These are phyloP conservation scores for Muscina levida DNA, from an alignment of 2,888 invertebrate species.

Conservation along the genomic window DNA sequence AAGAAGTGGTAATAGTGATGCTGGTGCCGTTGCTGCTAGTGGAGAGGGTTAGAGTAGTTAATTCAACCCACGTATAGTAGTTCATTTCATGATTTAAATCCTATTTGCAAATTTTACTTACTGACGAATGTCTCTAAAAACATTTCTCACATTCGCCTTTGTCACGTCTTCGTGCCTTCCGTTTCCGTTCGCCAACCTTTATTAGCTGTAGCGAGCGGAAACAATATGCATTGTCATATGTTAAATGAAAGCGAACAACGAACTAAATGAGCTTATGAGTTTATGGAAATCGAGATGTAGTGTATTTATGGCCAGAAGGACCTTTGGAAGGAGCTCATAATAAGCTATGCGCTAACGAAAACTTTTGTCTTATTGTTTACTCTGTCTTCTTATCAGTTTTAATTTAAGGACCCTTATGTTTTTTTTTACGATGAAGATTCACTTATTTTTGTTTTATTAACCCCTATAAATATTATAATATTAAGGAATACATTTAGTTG, in stretches of 20 bases:
- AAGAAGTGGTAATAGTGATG: background rate
- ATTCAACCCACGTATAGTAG: background rate
- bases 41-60: background rate
- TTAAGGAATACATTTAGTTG: slow-evolving; percentile 9
- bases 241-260: slow-evolving; percentile 55
- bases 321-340: too few species aligned
- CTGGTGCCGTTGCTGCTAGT: background rate
- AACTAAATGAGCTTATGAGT: background rate
- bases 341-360: too few species aligned
- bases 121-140: background rate
- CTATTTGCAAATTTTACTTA: slow-evolving; percentile 14
- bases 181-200: slow-evolving; percentile 5
- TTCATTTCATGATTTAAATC: slow-evolving; percentile 22
- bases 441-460: slow-evolving; percentile 9
- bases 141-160: background rate
- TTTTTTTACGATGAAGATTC: background rate
- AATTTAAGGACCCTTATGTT: background rate
- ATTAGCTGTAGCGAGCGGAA: background rate
- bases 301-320: too few species aligned
- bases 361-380: too few species aligned
- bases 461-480: background rate
- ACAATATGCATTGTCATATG: slow-evolving; percentile 49
- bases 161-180: background rate
- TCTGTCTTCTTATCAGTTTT: background rate
- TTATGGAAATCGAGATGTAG: background rate